Conservation (phyloP, 1,140 invertebrate species). For the Rhyacophila brunnea region DNA sequence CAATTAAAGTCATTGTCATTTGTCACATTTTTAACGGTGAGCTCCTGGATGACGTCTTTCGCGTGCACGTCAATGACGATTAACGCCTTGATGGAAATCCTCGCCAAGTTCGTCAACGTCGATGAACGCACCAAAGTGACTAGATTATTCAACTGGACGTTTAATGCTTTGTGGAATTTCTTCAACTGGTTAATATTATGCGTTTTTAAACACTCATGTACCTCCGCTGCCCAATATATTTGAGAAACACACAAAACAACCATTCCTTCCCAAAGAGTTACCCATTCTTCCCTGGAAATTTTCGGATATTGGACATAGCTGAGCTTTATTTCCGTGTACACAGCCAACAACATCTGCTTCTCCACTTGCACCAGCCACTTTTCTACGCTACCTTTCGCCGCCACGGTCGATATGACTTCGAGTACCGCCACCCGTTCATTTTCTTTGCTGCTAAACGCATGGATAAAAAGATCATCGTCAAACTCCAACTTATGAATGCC, state of each 20-base stretch:
- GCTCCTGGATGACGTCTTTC: slow-evolving; percentile 78
- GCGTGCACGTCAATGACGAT: slow-evolving; percentile 92
- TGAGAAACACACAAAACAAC: slow-evolving; percentile 83
- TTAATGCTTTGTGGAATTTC: slow-evolving; percentile 56
- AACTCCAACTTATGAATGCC: slow-evolving; percentile 73
- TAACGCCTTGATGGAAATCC: slow-evolving; percentile 81
- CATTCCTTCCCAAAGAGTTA: slow-evolving; percentile 85
- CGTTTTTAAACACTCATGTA: slow-evolving; percentile 66
- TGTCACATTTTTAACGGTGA: slow-evolving; percentile 68
- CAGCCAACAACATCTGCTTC: slow-evolving; percentile 75
- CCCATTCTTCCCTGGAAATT: slow-evolving; percentile 69
- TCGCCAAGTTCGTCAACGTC: slow-evolving; percentile 58
- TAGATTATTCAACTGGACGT: slow-evolving; percentile 63
- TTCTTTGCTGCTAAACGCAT: slow-evolving; percentile 83
- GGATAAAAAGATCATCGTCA: slow-evolving; percentile 74
- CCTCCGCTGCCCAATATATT: slow-evolving; percentile 84
- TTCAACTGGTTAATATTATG: slow-evolving; percentile 55
- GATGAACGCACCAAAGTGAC: slow-evolving; percentile 61
- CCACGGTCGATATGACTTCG: slow-evolving; percentile 70
- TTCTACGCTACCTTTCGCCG: slow-evolving; percentile 86
- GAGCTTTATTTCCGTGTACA: slow-evolving; percentile 70
- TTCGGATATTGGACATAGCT: slow-evolving; percentile 70
- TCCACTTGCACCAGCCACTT: slow-evolving; percentile 89
- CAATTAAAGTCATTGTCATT: slow-evolving; percentile 86
- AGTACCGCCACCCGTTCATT: slow-evolving; percentile 74